Evolutionary conservation across 2,113 vertebrate species (phyloP).

Genomic region (Engystomops pustulosus): DNA sequence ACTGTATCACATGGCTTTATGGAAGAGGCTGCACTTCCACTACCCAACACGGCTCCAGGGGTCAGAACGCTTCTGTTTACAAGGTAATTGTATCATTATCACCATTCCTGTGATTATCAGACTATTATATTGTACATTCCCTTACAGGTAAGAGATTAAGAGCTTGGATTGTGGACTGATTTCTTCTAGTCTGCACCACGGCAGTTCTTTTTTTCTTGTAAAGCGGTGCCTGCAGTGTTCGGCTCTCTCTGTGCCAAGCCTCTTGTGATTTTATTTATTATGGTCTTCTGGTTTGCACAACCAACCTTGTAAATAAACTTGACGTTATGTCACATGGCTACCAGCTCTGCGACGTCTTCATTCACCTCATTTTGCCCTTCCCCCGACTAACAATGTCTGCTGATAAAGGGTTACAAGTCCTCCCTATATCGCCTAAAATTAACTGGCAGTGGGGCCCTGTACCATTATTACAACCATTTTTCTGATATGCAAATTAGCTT

Average conservation of each 20-base stretch:
- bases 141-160: not conserved
- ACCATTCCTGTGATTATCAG: not conserved
- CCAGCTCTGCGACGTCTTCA: not conserved
- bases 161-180: not conserved
- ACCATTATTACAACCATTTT: too few relatives aligned
- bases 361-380: too few relatives aligned
- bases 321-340: not conserved
- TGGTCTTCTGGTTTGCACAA: slow-evolving; percentile 27
- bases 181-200: not conserved
- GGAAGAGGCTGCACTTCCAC: not conserved
- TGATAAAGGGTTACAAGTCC: too few relatives aligned
- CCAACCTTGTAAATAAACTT: slow-evolving; percentile 50
- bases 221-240: not conserved
- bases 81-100: not conserved
- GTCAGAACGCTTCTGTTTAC: not conserved
- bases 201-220: not conserved
- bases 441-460: too few relatives aligned
- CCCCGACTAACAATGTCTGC: too few relatives aligned
- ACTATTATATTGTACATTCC: not conserved
- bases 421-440: too few relatives aligned
- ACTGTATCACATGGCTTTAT: not conserved
- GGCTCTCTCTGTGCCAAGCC: slow-evolving; percentile 2
- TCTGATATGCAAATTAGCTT: too few relatives aligned
- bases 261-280: slow-evolving; percentile 36
- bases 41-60: not conserved